These are phyloP conservation scores for Scaptodrosophila latifasciaeformis DNA, from an alignment of 2,888 invertebrate species.

Conservation along the genomic window DNA sequence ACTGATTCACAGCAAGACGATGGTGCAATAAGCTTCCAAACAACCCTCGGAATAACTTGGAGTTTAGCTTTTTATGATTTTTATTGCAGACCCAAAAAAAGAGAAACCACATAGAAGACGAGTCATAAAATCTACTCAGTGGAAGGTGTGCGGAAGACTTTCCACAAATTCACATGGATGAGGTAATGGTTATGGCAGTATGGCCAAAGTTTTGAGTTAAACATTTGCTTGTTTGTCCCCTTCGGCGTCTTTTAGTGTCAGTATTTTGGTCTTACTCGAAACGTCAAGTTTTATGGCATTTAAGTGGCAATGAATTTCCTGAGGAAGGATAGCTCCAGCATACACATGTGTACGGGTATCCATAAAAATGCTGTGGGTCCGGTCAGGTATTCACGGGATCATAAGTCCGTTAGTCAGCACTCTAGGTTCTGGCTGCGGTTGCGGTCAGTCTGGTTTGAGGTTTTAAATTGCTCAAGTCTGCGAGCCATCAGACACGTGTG, in stretches of 20 bases:
- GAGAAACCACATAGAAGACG: slow-evolving; percentile 28
- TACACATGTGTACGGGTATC: slow-evolving; percentile 38
- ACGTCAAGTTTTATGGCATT: slow-evolving; percentile 51
- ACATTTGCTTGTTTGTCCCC: slow-evolving; percentile 38
- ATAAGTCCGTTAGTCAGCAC: too few relatives aligned
- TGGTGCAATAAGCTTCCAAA: too few relatives aligned
- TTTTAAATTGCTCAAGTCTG: slow-evolving; percentile 24
- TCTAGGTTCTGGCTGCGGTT: slow-evolving; percentile 7
- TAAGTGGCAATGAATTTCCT: slow-evolving; percentile 64
- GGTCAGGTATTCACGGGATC: not conserved
- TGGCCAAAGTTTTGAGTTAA: slow-evolving; percentile 42
- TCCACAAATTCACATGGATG: too few relatives aligned
- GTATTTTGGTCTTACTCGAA: slow-evolving; percentile 49
- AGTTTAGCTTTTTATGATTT: slow-evolving; percentile 54
- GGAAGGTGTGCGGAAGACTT: slow-evolving; percentile 9
- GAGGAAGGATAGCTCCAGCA: slow-evolving; percentile 24
- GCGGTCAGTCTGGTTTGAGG: slow-evolving; percentile 24
- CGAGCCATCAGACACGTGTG: too few relatives aligned
- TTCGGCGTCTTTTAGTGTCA: slow-evolving; percentile 47
- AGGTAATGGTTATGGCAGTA: slow-evolving; percentile 1
- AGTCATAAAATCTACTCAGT: slow-evolving; percentile 43
- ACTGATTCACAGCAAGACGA: slow-evolving; percentile 45
- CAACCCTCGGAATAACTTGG: slow-evolving; percentile 32
- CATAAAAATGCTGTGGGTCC: too few relatives aligned
- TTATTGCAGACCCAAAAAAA: slow-evolving; percentile 49